These are phyloP conservation scores for Limnothrissa miodon DNA, from an alignment of 2,113 vertebrate genomes.

Conservation along the genomic window DNA sequence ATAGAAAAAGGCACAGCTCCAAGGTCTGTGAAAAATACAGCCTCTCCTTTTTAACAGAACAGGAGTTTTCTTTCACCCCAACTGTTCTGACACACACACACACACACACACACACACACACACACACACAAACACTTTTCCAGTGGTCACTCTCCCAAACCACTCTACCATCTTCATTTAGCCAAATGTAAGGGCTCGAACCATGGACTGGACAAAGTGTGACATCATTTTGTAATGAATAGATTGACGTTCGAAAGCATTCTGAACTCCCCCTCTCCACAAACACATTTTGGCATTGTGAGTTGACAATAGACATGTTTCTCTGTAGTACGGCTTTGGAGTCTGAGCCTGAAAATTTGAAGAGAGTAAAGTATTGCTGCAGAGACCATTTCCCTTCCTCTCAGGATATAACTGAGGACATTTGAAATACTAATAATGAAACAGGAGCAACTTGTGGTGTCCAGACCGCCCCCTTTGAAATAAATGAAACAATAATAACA, in stretches of 20 bases:
- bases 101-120: slow-evolving; percentile 21
- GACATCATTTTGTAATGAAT: slow-evolving; percentile 60
- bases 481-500: not conserved
- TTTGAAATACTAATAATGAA: slow-evolving; percentile 50
- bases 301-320: slow-evolving; percentile 44
- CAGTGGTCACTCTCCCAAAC: slow-evolving; percentile 46
- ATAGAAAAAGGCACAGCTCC: slow-evolving; percentile 99
- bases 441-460: slow-evolving; percentile 30
- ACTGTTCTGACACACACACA: slow-evolving; percentile 19
- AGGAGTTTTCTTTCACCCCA: slow-evolving; percentile 42
- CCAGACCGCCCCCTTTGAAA: slow-evolving; percentile 28
- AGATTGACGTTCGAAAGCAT: slow-evolving; percentile 55
- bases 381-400: slow-evolving; percentile 61
- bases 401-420: slow-evolving; percentile 49
- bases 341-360: slow-evolving; percentile 66
- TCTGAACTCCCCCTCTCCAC: slow-evolving; percentile 56
- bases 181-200: slow-evolving; percentile 34
- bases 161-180: slow-evolving; percentile 34
- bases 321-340: slow-evolving; percentile 69
- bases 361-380: slow-evolving; percentile 67
- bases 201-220: slow-evolving; percentile 43
- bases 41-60: slow-evolving; percentile 57
- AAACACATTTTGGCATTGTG: slow-evolving; percentile 73
- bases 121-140: slow-evolving; percentile 27
- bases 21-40: slow-evolving; percentile 89